Conservation (phyloP, 2,113 vertebrate species). For the Recurvirostra avosetta region DNA sequence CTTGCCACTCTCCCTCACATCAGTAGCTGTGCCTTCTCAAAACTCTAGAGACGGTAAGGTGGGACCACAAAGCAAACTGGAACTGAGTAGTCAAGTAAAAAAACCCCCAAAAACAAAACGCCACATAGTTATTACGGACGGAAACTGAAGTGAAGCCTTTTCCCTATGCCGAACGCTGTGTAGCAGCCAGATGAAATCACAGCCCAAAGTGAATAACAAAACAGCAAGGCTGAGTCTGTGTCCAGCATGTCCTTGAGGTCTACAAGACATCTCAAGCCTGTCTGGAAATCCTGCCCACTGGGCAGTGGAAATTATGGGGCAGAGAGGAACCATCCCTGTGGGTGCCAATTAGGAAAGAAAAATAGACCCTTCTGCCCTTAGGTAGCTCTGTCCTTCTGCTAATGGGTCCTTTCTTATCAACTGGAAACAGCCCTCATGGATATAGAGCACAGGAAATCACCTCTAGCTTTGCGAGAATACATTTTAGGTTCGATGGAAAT, state of each 20-base stretch:
- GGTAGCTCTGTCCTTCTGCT: neutral
- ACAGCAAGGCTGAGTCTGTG: accelerated
- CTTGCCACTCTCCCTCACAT: neutral
- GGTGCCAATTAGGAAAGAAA: neutral
- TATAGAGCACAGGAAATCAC: neutral
- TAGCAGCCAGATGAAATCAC: neutral
- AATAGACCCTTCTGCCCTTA: neutral
- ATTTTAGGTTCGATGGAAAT: neutral
- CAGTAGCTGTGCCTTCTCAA: neutral
- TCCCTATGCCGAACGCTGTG: neutral
- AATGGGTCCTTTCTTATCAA: neutral
- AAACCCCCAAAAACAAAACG: too few species aligned
- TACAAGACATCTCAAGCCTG: neutral
- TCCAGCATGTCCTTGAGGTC: neutral
- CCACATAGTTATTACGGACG: neutral
- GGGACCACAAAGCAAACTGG: neutral
- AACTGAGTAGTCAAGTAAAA: neutral
- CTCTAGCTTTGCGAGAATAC: neutral
- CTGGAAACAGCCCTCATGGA: neutral
- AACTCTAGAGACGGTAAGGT: neutral
- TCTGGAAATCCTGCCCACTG: neutral
- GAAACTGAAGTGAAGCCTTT: neutral
- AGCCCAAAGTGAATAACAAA: neutral
- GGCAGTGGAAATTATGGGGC: neutral
- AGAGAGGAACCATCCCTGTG: neutral